Evolutionary conservation across 2,888 invertebrate genomes (phyloP).

Genomic region (Pyrgus malvae): DNA sequence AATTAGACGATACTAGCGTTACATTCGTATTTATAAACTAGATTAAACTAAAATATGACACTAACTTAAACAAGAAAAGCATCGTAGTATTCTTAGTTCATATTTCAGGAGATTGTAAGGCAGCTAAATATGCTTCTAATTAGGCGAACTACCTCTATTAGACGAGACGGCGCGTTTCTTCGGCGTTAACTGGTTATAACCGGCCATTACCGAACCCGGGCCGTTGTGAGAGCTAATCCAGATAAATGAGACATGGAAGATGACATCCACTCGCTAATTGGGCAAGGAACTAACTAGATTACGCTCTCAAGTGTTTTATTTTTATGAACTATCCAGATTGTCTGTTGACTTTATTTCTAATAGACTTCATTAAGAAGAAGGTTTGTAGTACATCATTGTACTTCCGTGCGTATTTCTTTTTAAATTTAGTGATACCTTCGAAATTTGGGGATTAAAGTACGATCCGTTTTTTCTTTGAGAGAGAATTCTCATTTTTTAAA

Average conservation of each 20-base stretch:
- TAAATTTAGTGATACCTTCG: too few species aligned
- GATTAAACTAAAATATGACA: too few species aligned
- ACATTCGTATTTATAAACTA: too few species aligned
- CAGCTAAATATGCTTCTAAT: constrained; percentile 52
- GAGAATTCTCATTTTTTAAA: too few species aligned
- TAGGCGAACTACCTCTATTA: constrained; percentile 63
- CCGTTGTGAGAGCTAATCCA: constrained; percentile 54
- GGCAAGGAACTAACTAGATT: constrained; percentile 43
- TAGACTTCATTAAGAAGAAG: too few species aligned
- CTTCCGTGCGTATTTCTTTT: too few species aligned
- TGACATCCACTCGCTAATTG: constrained; percentile 63
- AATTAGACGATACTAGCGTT: too few species aligned
- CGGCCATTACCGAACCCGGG: constrained; percentile 45
- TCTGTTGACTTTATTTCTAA: too few species aligned
- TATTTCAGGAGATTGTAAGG: constrained; percentile 7
- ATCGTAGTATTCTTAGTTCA: not conserved
- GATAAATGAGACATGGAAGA: constrained; percentile 65
- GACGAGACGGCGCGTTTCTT: constrained; percentile 52
- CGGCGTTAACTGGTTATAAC: constrained; percentile 52
- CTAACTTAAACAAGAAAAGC: too few species aligned
- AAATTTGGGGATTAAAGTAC: too few species aligned
- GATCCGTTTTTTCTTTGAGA: too few species aligned
- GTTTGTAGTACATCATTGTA: too few species aligned
- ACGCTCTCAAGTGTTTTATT: constrained; percentile 18
- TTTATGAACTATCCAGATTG: constrained; percentile 6